Base-by-base conservation (phyloP, 1,140 invertebrate species). In the Ooceraea biroi region DNA sequence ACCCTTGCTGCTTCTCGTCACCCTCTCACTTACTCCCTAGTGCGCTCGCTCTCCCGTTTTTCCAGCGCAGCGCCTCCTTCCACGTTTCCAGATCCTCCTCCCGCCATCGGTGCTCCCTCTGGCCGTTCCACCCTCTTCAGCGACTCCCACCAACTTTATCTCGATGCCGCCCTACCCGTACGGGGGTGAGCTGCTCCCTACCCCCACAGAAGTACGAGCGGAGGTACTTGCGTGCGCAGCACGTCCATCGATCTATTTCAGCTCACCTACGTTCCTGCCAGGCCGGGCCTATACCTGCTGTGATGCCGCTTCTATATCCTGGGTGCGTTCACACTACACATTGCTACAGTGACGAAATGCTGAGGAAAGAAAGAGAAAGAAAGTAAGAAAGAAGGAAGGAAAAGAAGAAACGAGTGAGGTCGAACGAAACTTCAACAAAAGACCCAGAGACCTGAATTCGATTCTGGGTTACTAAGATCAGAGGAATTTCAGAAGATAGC, bases 161-260 rank as follows among this genome's bases (percentile, higher is more conserved):
- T 68, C 74, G 63, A 69, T 80, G 58, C 82, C 58, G 50, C 65
- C 65, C 85, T 60, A 72, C 36, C 55, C 71, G 2, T 36, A 82
- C 66, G 76, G 55, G 77, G 46, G 36, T 74, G 84, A 58, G 66
- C 82, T 66, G 58, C 30, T 83, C 46, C 72, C 87, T 82, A 86
- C 52, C 85, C 85, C 61, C 76, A 69, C 50, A 88, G 85, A 71
- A 66, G 71, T 65, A 86, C 65, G 58, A 89, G 46, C 83, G 84
- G 89, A 88, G 86, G 85, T 82, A 84, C 88, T 90, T 91, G 90
- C 90, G 90, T 91, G 89, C 90, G 90, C 90, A 91, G 74, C 90
- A 86, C 88, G 85, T 89, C 85, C 90, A 91, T 91, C 90, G 90
- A 91, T 91, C 90, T 91, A 91, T 90, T 90, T 88, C 82, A 90